A percentile compares a stretch with the other conserved stretches of the same genome.
These are phyloP conservation scores for Fundulus diaphanus DNA, from an alignment of 2,797 vertebrate species.

Conservation along the genomic window DNA sequence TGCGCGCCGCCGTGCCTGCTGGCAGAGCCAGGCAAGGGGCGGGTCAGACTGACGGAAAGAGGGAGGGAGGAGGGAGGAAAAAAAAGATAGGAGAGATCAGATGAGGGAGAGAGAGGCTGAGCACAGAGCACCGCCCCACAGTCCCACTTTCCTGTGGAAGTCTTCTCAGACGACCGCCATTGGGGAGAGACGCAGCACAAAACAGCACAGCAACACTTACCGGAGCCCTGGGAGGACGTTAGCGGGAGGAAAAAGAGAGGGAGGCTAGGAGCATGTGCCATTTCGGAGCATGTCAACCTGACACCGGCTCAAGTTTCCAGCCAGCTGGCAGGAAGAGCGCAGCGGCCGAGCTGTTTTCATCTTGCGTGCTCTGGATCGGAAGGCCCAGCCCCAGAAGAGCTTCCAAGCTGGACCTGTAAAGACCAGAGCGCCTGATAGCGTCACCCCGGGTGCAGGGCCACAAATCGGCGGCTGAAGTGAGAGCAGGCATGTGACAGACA, in stretches of 20 bases:
- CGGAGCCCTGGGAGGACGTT: conserved; percentile 52
- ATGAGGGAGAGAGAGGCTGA: conserved; percentile 80
- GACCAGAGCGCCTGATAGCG: conserved; percentile 64
- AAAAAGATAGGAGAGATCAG: conserved; percentile 83
- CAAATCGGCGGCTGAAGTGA: conserved; percentile 49
- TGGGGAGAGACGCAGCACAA: conserved; percentile 73
- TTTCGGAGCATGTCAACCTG: conserved; percentile 74
- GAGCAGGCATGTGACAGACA: conserved; percentile 72
- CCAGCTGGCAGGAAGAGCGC: conserved; percentile 75
- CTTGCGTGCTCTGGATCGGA: conserved; percentile 63
- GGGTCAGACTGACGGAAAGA: conserved; percentile 68
- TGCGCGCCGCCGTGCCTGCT: conserved; percentile 72
- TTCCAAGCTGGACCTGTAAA: conserved; percentile 54
- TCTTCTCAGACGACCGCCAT: conserved; percentile 84
- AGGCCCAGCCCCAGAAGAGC: conserved; percentile 67
- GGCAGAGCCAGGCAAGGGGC: conserved; percentile 78
- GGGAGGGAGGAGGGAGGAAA: conserved; percentile 62
- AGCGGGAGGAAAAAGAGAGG: conserved; percentile 56
- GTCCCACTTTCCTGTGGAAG: conserved; percentile 85
- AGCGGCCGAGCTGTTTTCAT: conserved; percentile 72
- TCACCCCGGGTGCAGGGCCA: conserved; percentile 50
- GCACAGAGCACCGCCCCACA: conserved; percentile 81
- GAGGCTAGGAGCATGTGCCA: conserved; percentile 73
- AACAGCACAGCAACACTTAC: conserved; percentile 70
- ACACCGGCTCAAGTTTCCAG: conserved; percentile 77